phyloP scores from a whole-genome alignment of 2,888 invertebrate species.

The Volucella inanis region DNA sequence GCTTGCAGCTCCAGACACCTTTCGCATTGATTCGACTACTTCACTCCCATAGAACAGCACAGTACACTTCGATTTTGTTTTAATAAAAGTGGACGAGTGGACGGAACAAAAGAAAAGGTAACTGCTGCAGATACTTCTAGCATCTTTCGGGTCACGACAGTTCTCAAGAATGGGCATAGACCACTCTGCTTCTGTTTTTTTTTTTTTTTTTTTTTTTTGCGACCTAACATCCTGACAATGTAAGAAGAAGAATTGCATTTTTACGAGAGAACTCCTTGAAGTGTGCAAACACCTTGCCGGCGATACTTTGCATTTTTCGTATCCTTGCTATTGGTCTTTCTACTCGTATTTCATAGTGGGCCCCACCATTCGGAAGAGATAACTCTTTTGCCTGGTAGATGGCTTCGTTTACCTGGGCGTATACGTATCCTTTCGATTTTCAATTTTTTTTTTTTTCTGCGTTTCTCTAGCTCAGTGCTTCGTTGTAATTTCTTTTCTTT shows the following conservation, averaged over 20 bases:
- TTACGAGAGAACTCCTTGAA: slow-evolving; percentile 69
- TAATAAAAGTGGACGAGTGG: slow-evolving; percentile 61
- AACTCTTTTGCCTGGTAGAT: slow-evolving; percentile 68
- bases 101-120: slow-evolving; percentile 43
- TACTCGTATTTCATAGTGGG: not conserved
- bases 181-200: slow-evolving; percentile 10
- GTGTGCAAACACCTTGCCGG: slow-evolving; percentile 72
- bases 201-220: slow-evolving; percentile 52
- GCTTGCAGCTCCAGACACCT: slow-evolving; percentile 49
- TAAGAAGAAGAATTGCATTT: slow-evolving; percentile 74
- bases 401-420: slow-evolving; percentile 60
- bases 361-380: slow-evolving; percentile 58
- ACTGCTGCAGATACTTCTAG: slow-evolving; percentile 43
- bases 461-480: slow-evolving; percentile 15
- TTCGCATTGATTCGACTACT: slow-evolving; percentile 50
- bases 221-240: slow-evolving; percentile 71
- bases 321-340: slow-evolving; percentile 66
- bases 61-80: slow-evolving; percentile 60
- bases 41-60: not conserved
- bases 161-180: slow-evolving; percentile 45
- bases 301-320: slow-evolving; percentile 72
- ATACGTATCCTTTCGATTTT: not conserved
- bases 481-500: slow-evolving; percentile 65
- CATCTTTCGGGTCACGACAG: slow-evolving; percentile 51
- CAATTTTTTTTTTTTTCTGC: not conserved